Base-by-base conservation (phyloP, 2,113 vertebrate genomes). In the Cinclus mexicanus region DNA sequence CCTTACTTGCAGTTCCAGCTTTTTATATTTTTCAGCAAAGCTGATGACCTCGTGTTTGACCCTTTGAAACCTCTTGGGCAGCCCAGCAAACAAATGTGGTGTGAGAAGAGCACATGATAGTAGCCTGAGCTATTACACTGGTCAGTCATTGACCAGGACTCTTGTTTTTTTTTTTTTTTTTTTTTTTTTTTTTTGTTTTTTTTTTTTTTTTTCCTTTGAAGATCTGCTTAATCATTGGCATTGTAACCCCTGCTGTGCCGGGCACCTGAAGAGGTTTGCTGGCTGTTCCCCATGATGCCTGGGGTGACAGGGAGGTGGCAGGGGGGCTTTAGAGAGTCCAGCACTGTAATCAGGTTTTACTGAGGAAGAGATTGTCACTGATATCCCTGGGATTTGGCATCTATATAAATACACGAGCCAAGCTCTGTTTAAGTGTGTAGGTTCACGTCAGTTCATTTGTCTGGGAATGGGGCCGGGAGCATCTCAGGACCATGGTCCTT, bases 341-440 rank as follows among this genome's bases (percentile, higher is more conserved):
- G 71, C 9, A 10, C 81, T 79, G 63, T 95, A 95, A 95, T 88
- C 83, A 52, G 95, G 80, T 94, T 95, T 97, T 95, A 89, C 71
- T 70, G 72, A 92, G 87, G 78, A 96, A 28, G 93, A 95, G 95
- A 90, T 96, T 95, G 96, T 93, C 92, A 94, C 23, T 75, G 95
- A 95, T 96, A 97, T 71, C 90, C 94, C 95, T 93, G 93, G 96
- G 96, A 95, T 97, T 96, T 97, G 95, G 82, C 92, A 53, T 95
- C 93, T 95, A 2, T 94, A 82, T 94, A 96, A 95, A 95, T 88
- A 91, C 88, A 61, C 19, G 7, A 85, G 84, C 91, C 83, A 39
- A 83, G 87, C 86, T 95, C 56, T 71, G 28, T 79, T 75, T 89
- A 71, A 97, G 88, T 8, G n/a, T 55, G 67, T 6, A 50, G 87